These are phyloP conservation scores for Drosophila leontia DNA, from an alignment of 1,140 invertebrate species.

Conservation along the genomic window DNA sequence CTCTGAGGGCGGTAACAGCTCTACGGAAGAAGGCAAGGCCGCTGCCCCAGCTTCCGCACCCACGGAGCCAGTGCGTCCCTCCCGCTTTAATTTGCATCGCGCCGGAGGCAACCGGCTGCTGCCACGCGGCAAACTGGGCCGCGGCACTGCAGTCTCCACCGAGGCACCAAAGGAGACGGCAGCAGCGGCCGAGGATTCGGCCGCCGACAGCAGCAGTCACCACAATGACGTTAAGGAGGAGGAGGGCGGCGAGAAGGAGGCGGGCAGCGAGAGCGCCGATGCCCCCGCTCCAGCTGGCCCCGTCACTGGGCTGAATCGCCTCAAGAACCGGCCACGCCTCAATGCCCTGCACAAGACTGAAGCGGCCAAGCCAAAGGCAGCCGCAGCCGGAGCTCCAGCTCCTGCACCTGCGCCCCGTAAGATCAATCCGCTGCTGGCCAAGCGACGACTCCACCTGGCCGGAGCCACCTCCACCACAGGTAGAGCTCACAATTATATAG, in stretches of 20 bases:
- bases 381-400: conserved; percentile 58
- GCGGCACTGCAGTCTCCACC: conserved; percentile 64
- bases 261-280: conserved; percentile 50
- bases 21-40: conserved; percentile 71
- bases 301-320: conserved; percentile 75
- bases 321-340: conserved; percentile 80
- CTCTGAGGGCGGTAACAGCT: conserved; percentile 85
- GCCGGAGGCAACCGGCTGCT: conserved; percentile 68
- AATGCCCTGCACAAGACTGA: conserved; percentile 81
- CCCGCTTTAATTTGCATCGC: conserved; percentile 80
- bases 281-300: conserved; percentile 49
- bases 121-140: conserved; percentile 68
- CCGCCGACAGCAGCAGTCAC: conserved; percentile 70
- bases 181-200: conserved; percentile 81
- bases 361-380: conserved; percentile 61
- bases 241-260: conserved; percentile 55
- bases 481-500: not conserved
- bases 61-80: conserved; percentile 63
- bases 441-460: conserved; percentile 72
- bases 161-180: conserved; percentile 78
- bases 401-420: conserved; percentile 65
- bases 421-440: conserved; percentile 81
- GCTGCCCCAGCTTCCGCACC: conserved; percentile 62
- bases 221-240: conserved; percentile 73
- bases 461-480: conserved; percentile 74